Evolutionary conservation across 2,888 invertebrate genomes (phyloP).

Genomic region (Lepidonotus clava): DNA sequence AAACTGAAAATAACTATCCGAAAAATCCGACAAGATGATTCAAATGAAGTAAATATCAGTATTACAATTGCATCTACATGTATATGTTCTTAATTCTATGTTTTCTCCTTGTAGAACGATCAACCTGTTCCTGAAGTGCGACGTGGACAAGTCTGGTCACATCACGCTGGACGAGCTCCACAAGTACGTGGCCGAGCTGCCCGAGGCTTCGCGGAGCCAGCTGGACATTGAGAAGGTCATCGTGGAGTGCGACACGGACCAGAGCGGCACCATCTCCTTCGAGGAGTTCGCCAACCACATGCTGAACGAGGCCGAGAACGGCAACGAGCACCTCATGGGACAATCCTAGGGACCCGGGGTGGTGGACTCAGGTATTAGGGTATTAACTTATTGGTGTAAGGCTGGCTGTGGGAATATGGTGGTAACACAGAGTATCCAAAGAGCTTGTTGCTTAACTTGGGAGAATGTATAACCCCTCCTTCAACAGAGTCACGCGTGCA

Average conservation of each 20-base stretch:
- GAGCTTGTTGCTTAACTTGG: no score
- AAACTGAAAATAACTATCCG: no score
- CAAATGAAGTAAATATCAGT: no score
- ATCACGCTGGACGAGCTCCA: neutral
- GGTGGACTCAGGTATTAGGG: no score
- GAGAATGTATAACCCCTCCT: no score
- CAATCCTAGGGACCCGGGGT: no score
- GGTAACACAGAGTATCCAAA: no score
- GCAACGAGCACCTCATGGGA: neutral
- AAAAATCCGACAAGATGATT: no score
- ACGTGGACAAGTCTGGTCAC: neutral
- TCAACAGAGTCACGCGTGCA: no score
- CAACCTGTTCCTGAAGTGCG: neutral
- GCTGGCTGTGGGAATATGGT: no score
- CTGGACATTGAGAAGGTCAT: neutral
- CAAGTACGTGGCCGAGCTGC: neutral
- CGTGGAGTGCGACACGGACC: neutral
- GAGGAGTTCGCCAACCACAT: constrained; percentile 36
- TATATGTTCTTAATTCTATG: neutral
- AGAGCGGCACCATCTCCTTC: neutral
- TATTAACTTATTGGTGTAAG: no score
- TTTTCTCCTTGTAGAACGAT: neutral
- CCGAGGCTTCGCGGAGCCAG: neutral
- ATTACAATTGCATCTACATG: neutral
- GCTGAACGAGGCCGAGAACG: neutral